Conservation (phyloP, 2,797 vertebrate species). For the Enteromius trimaculatus region DNA sequence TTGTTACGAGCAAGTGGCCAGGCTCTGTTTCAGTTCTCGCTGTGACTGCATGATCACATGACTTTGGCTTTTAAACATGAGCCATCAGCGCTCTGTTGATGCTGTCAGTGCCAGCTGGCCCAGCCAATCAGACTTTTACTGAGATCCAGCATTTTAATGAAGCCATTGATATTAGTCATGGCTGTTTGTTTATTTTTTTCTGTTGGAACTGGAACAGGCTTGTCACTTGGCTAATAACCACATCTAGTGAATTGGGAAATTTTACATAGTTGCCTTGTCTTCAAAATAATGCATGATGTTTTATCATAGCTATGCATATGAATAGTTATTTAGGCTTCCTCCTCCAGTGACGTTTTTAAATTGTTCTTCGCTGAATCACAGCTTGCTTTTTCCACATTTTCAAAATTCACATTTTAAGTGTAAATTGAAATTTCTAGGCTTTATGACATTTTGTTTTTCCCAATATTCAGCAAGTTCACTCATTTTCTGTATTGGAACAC, state of each 20-base stretch:
- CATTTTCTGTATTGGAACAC: neutral
- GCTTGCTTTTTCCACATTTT: neutral
- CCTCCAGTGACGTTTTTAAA: neutral
- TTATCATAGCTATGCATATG: neutral
- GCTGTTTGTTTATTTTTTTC: neutral
- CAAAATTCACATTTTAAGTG: neutral
- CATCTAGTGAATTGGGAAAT: neutral
- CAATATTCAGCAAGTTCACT: neutral
- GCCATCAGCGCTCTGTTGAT: neutral
- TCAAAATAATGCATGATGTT: neutral
- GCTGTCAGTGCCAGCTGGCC: neutral
- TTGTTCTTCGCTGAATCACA: neutral
- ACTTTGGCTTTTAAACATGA: constrained; percentile 10
- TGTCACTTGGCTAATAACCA: neutral
- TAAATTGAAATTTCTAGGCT: neutral
- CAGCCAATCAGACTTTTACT: constrained; percentile 23
- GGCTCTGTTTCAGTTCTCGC: constrained; percentile 6
- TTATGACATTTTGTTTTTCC: neutral
- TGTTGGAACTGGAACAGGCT: neutral
- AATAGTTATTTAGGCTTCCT: neutral
- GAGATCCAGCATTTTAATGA: neutral
- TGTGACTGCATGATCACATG: constrained; percentile 10
- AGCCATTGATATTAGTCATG: constrained; percentile 20
- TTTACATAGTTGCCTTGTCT: neutral
- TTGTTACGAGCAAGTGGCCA: constrained; percentile 20